A percentile compares a stretch with the other conserved stretches of the same genome.
Conservation (phyloP, 2,113 vertebrate species). For the Perca schrenkii region DNA sequence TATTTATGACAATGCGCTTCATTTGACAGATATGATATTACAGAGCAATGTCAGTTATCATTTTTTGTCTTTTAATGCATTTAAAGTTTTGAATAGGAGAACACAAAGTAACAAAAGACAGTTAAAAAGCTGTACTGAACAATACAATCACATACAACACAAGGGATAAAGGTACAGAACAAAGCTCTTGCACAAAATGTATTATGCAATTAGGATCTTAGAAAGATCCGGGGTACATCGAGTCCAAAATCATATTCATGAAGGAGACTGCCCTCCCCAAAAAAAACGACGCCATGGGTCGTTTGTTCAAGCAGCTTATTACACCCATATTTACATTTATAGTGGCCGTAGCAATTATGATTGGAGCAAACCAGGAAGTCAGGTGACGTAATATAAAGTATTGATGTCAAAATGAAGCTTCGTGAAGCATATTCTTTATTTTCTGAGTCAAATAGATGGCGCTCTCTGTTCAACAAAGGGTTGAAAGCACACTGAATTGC, state of each 20-base stretch:
- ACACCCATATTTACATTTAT: too few relatives aligned
- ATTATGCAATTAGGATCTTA: neutral
- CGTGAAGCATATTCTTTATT: too few relatives aligned
- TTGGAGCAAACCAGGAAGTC: too few relatives aligned
- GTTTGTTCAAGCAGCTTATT: too few relatives aligned
- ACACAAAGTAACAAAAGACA: neutral
- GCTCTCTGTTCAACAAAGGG: too few relatives aligned
- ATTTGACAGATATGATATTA: slow-evolving; percentile 4
- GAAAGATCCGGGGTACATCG: neutral
- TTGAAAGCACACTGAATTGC: too few relatives aligned
- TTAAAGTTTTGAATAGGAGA: neutral
- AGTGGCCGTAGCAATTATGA: too few relatives aligned
- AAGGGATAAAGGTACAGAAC: neutral
- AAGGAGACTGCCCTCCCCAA: neutral
- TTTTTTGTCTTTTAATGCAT: slow-evolving; percentile 22
- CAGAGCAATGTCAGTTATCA: neutral
- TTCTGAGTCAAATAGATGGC: too few relatives aligned
- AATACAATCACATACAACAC: neutral
- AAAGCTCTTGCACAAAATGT: neutral
- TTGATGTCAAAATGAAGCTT: too few relatives aligned
- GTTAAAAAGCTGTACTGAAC: neutral
- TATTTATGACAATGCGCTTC: slow-evolving; percentile 13
- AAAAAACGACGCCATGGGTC: too few relatives aligned
- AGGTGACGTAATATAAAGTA: too few relatives aligned
- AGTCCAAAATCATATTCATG: neutral